Percentiles rank a stretch among this genome's conserved stretches.
phyloP scores from a whole-genome alignment of 1,140 invertebrate species.

The Pygmarrhopalites habei region DNA sequence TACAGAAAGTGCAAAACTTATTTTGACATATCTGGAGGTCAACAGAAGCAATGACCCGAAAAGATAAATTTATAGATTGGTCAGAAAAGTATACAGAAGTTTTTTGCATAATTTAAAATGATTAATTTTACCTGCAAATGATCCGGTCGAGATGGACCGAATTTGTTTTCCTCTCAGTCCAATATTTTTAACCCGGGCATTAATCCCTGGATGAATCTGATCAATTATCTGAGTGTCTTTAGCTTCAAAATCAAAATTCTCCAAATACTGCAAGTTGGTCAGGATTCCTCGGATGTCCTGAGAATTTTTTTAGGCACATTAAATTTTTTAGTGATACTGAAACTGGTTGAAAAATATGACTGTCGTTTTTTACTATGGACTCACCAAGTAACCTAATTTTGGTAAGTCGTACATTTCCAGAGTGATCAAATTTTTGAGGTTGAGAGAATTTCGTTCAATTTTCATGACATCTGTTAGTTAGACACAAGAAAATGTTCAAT shows the following conservation, averaged over 20 bases:
- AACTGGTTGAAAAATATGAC: no score
- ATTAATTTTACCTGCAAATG: conserved; percentile 58
- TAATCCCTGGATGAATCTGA: conserved; percentile 66
- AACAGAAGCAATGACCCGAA: no score
- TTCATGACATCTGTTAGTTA: conserved; percentile 59
- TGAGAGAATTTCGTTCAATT: conserved; percentile 74
- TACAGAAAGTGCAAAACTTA: no score
- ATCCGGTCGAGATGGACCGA: conserved; percentile 68
- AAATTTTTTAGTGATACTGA: no score
- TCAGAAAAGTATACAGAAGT: no score
- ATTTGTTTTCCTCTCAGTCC: conserved; percentile 66
- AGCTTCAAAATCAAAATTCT: conserved; percentile 69
- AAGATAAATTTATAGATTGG: no score
- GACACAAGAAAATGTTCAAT: no score
- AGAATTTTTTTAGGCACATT: no score
- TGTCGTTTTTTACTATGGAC: no score
- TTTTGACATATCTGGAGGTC: no score
- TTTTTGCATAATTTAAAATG: no score
- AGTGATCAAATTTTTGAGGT: conserved; percentile 59
- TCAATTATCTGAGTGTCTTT: conserved; percentile 75
- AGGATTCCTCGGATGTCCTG: conserved; percentile 74
- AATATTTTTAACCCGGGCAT: conserved; percentile 66
- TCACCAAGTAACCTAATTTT: conserved; percentile 64
- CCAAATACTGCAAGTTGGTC: conserved; percentile 46
- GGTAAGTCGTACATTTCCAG: conserved; percentile 55